A percentile compares a stretch with the other conserved stretches of the same genome.
phyloP scores from a whole-genome alignment of 2,888 invertebrate genomes.

The Macrophya alboannulata region DNA sequence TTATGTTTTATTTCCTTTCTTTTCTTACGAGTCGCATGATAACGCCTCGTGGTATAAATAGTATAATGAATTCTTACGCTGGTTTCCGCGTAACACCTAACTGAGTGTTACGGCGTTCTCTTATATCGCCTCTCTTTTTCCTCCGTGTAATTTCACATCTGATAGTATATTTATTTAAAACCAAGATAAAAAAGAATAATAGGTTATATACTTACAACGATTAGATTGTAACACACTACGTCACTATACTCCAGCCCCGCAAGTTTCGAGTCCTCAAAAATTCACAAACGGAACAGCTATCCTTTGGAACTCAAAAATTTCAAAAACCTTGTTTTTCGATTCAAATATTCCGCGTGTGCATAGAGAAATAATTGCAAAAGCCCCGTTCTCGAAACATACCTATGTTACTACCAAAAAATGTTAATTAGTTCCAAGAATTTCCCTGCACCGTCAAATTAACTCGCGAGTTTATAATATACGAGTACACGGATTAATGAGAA shows the following conservation, averaged over 20 bases:
- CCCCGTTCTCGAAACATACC: no score
- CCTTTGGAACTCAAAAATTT: no score
- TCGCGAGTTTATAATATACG: not conserved
- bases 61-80: not conserved
- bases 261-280: not conserved
- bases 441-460: no score
- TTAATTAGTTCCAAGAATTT: no score
- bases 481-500: not conserved
- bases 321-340: not conserved
- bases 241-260: not conserved
- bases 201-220: not conserved
- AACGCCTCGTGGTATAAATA: no score
- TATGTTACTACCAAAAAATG: no score
- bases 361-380: not conserved
- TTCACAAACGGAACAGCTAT: not conserved
- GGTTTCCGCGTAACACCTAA: not conserved
- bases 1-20: no score
- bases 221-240: not conserved
- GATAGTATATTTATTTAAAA: not conserved
- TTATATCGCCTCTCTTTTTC: not conserved
- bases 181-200: not conserved
- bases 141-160: not conserved
- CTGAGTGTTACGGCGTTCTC: not conserved
- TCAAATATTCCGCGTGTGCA: not conserved
- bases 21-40: no score